Conservation (phyloP, 64 coral and sea anemone species). For the Porites lutea region DNA sequence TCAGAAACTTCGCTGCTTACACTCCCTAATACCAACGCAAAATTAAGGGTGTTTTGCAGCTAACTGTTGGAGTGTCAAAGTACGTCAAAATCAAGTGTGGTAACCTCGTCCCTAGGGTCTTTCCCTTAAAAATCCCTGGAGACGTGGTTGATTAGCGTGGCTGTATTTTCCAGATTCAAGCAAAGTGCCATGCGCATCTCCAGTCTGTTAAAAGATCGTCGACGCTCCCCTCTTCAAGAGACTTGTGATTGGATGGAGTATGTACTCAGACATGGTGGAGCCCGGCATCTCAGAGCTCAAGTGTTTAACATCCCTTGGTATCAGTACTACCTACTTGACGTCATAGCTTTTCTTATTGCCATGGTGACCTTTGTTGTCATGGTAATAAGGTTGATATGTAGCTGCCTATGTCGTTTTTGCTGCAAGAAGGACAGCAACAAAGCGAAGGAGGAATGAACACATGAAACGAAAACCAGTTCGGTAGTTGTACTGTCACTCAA, state of each 20-base stretch:
- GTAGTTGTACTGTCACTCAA: too few relatives aligned
- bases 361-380: slow-evolving; percentile 2
- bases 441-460: neutral
- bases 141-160: neutral
- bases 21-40: too few relatives aligned
- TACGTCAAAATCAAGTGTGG: too few relatives aligned
- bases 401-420: slow-evolving; percentile 1
- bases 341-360: slow-evolving; percentile 3
- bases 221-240: slow-evolving; percentile 29
- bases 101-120: too few relatives aligned
- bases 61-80: too few relatives aligned
- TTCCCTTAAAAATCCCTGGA: too few relatives aligned
- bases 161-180: slow-evolving; percentile 24
- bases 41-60: too few relatives aligned
- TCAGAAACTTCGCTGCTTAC: too few relatives aligned
- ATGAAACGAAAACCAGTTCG: too few relatives aligned
- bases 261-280: slow-evolving; percentile 5
- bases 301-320: slow-evolving; percentile 11
- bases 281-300: slow-evolving; percentile 1
- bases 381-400: neutral
- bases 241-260: slow-evolving; percentile 29
- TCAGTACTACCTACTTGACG: slow-evolving; percentile 24
- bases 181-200: slow-evolving; percentile 18
- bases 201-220: slow-evolving; percentile 32
- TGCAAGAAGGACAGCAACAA: neutral